Conservation (phyloP, 2,888 invertebrate species). For the Periphyllus acericola region DNA sequence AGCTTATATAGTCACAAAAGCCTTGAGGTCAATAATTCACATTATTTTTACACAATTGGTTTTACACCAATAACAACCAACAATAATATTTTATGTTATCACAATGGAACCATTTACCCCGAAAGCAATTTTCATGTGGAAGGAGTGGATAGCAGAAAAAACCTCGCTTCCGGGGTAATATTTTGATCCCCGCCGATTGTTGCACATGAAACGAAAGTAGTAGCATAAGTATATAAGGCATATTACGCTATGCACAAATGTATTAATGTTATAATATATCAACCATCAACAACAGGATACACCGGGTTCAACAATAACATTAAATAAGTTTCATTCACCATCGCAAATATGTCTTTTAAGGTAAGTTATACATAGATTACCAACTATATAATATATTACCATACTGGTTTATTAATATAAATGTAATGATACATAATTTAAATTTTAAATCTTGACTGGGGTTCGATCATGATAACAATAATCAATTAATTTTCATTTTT, state of each 20-base stretch:
- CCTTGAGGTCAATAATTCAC: slow-evolving; percentile 33
- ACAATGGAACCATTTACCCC: slow-evolving; percentile 32
- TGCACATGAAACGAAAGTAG: neutral
- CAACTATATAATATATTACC: neutral
- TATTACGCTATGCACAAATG: neutral
- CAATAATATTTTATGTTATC: neutral
- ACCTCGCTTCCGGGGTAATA: neutral
- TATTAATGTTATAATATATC: neutral
- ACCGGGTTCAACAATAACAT: neutral
- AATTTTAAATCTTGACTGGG: too few species aligned
- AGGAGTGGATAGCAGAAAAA: neutral
- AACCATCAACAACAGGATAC: neutral
- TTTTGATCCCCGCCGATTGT: neutral
- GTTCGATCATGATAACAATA: too few species aligned
- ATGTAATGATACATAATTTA: too few species aligned
- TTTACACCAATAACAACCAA: neutral
- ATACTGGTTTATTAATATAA: too few species aligned
- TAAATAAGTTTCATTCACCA: neutral
- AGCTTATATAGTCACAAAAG: neutral
- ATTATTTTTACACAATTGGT: neutral
- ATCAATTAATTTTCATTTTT: too few species aligned
- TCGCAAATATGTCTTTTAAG: neutral
- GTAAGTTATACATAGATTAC: neutral
- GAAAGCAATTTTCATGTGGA: neutral
- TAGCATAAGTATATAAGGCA: neutral